Evolutionary conservation across 2,888 invertebrate genomes (phyloP).

Genomic region (Reticulitermes lucifugus): DNA sequence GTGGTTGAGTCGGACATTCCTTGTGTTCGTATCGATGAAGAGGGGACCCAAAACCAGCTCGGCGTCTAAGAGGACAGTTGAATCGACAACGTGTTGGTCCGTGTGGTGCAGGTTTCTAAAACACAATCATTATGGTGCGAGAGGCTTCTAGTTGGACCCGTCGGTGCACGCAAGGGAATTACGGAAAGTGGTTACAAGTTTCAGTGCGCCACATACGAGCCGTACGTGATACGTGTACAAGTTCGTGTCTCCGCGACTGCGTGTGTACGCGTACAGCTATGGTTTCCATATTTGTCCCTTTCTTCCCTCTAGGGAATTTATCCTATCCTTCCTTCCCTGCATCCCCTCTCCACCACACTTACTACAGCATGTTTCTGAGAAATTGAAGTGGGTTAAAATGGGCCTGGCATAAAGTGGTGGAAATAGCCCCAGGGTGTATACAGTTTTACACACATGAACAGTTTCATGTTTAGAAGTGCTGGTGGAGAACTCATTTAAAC

Average conservation of each 20-base stretch:
- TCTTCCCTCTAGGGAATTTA: not conserved
- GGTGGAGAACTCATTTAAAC: not conserved
- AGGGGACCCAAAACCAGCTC: no score
- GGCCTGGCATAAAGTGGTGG: not conserved
- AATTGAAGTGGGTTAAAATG: not conserved
- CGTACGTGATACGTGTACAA: not conserved
- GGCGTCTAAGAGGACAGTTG: no score
- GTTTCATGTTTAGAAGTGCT: not conserved
- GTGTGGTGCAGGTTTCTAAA: no score
- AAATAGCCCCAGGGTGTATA: not conserved
- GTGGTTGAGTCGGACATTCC: no score
- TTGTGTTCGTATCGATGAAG: no score
- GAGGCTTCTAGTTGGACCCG: no score
- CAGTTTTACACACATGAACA: not conserved
- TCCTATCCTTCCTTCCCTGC: not conserved
- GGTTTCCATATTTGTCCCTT: not conserved
- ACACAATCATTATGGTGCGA: no score
- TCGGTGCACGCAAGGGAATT: no score
- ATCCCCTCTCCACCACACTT: slow-evolving; percentile 8
- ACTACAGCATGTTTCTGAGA: not conserved
- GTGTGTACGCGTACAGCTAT: not conserved
- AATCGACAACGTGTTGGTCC: no score
- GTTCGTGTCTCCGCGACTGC: not conserved
- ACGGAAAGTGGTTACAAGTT: no score
- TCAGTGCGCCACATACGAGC: no score